Evolutionary conservation across 2,888 invertebrate species (phyloP).

Genomic region (Thelaira solivaga): DNA sequence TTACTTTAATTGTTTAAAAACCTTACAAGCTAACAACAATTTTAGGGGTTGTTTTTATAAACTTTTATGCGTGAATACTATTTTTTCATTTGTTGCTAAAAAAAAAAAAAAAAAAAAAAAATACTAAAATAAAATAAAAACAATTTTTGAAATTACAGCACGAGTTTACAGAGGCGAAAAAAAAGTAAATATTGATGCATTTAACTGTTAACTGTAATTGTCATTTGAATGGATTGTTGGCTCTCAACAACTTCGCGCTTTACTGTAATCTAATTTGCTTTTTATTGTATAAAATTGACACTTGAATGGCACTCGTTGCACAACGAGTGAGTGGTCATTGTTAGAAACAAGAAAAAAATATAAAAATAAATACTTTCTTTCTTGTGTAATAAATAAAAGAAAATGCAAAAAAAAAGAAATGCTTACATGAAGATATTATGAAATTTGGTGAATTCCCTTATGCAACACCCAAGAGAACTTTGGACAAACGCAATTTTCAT

Average conservation of each 20-base stretch:
- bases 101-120: too few species aligned
- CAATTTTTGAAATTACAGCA: neutral
- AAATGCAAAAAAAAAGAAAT: too few species aligned
- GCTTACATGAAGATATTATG: too few species aligned
- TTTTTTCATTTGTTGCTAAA: too few species aligned
- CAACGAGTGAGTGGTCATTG: slow-evolving; percentile 26
- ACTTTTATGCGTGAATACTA: too few species aligned
- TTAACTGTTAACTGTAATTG: slow-evolving; percentile 53
- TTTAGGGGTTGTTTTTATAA: neutral
- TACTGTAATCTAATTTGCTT: slow-evolving; percentile 56
- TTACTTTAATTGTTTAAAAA: slow-evolving; percentile 33
- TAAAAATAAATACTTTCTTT: neutral
- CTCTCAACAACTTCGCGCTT: slow-evolving; percentile 52
- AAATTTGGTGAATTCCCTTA: too few species aligned
- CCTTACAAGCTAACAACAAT: neutral
- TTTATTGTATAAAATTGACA: slow-evolving; percentile 49
- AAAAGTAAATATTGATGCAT: slow-evolving; percentile 38
- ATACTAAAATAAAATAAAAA: too few species aligned
- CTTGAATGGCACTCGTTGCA: slow-evolving; percentile 51
- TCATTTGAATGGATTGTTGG: slow-evolving; percentile 45
- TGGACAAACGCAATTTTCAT: too few species aligned
- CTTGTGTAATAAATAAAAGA: too few species aligned
- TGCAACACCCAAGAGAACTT: too few species aligned
- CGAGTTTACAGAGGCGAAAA: neutral
- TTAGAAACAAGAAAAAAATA: slow-evolving; percentile 5